A percentile compares a stretch with the other conserved stretches of the same genome.
phyloP scores from a whole-genome alignment of 2,888 invertebrate species.

The Colletes collaris region DNA sequence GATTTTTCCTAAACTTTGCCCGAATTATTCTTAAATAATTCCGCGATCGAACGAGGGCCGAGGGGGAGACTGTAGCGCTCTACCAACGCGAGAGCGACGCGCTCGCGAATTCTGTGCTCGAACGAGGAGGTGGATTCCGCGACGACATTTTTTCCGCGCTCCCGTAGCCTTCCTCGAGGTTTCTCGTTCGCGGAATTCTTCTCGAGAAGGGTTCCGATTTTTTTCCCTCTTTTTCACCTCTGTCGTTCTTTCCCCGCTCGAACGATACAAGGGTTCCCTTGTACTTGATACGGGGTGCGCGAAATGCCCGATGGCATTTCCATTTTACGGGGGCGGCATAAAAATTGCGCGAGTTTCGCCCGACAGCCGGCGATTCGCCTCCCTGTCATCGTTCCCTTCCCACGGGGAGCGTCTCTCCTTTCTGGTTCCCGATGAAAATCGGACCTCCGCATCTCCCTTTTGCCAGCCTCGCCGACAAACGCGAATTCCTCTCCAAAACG shows the following conservation, averaged over 20 bases:
- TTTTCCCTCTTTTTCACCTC: conserved; percentile 3
- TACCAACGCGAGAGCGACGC: no score
- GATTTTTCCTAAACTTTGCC: background rate
- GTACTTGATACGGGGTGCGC: conserved; percentile 56
- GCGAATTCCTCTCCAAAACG: no score
- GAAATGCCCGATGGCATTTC: conserved; percentile 66
- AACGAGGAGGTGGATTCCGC: no score
- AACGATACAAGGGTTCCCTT: conserved; percentile 52
- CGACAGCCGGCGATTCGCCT: conserved; percentile 44
- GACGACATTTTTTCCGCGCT: background rate
- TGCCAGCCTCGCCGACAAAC: no score
- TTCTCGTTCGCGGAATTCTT: background rate
- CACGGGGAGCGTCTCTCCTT: conserved; percentile 8
- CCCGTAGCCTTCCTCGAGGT: background rate
- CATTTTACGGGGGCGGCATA: conserved; percentile 55
- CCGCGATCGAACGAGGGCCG: no score
- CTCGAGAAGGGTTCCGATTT: background rate
- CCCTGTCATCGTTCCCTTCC: conserved; percentile 26
- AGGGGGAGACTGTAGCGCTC: no score
- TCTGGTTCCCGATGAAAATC: conserved; percentile 40
- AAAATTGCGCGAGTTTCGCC: conserved; percentile 46
- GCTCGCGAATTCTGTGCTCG: no score
- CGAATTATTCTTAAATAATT: no score
- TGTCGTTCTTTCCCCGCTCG: conserved; percentile 15
- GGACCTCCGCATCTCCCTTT: conserved; percentile 1